Percentiles rank a stretch among this genome's conserved stretches.
phyloP scores from a whole-genome alignment of 2,888 invertebrate genomes.

The Synergus itoensis region DNA sequence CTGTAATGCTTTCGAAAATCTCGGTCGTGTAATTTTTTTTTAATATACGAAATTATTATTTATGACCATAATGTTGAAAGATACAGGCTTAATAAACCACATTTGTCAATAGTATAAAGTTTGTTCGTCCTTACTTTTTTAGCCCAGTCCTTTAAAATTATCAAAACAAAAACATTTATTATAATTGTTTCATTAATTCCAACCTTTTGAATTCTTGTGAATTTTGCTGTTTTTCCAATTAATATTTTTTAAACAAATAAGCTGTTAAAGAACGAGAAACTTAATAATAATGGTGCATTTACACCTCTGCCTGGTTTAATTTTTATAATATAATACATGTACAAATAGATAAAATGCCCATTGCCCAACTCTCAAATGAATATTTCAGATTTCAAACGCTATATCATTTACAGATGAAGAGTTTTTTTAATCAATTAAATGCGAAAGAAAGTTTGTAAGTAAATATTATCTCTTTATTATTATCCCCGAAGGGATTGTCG shows the following conservation, averaged over 20 bases:
- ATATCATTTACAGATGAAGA: too few relatives aligned
- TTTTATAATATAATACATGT: too few relatives aligned
- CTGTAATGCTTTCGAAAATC: constrained; percentile 43
- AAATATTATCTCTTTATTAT: too few relatives aligned
- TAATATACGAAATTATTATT: constrained; percentile 68
- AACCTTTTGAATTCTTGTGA: neutral
- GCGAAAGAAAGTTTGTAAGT: too few relatives aligned
- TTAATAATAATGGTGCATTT: too few relatives aligned
- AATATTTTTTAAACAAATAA: neutral
- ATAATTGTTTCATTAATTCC: neutral
- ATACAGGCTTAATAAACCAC: constrained; percentile 72
- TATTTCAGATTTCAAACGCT: too few relatives aligned
- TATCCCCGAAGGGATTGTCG: too few relatives aligned
- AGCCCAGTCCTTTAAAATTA: neutral
- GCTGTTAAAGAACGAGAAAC: neutral
- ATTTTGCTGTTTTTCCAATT: too few relatives aligned
- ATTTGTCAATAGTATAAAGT: constrained; percentile 59
- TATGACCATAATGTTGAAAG: constrained; percentile 69
- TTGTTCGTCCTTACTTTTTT: neutral
- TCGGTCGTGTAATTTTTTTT: constrained; percentile 42
- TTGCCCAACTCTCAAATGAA: too few relatives aligned
- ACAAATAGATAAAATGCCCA: too few relatives aligned
- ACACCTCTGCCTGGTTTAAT: too few relatives aligned
- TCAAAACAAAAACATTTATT: neutral
- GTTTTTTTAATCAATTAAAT: too few relatives aligned